Evolutionary conservation across 1,140 invertebrate genomes (phyloP).

Genomic region (Diabrotica virgifera): DNA sequence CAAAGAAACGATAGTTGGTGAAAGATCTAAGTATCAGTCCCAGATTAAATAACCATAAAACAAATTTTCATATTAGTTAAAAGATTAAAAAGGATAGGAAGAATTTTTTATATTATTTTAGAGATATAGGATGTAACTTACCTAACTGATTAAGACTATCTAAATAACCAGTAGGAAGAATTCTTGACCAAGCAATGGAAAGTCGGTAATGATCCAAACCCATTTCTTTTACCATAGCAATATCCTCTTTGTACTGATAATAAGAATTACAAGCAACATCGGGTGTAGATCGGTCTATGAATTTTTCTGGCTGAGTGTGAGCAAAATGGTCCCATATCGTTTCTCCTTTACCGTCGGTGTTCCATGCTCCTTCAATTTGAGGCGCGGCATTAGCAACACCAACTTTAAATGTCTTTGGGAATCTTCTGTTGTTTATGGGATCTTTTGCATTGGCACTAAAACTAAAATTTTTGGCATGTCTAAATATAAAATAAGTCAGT

Average conservation of each 20-base stretch:
- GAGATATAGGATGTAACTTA: background rate
- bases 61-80: no score
- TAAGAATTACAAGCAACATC: conserved; percentile 6
- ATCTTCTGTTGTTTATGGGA: background rate
- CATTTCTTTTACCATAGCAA: conserved; percentile 1
- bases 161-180: conserved; percentile 52
- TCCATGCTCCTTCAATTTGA: conserved; percentile 55
- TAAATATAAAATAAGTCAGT: no score
- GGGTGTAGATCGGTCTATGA: background rate
- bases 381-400: conserved; percentile 4
- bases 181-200: conserved; percentile 61
- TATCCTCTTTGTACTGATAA: conserved; percentile 4
- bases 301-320: conserved; percentile 28
- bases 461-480: background rate
- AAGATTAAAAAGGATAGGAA: no score
- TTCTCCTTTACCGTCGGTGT: conserved; percentile 38
- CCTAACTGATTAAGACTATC: conserved; percentile 5
- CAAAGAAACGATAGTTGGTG: no score
- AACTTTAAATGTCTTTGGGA: conserved; percentile 6
- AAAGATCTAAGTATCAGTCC: no score
- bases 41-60: no score
- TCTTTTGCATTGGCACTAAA: background rate
- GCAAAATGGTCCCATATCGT: conserved; percentile 47
- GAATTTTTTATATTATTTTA: no score
- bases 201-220: conserved; percentile 49